Evolutionary conservation across 2,888 invertebrate species (phyloP).

Genomic region (Tipula lateralis): DNA sequence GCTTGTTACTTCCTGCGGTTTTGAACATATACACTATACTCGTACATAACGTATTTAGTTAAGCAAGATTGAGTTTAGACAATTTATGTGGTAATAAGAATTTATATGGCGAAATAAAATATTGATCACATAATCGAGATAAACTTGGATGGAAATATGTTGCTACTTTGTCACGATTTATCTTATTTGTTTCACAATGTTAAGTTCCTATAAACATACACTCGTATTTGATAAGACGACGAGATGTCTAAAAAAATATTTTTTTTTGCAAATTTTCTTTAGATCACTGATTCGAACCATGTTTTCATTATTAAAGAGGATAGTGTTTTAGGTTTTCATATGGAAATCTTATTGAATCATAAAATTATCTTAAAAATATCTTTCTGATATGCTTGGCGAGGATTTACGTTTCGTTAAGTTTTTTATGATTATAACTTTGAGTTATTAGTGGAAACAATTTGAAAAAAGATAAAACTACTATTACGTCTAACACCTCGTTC

Average conservation of each 20-base stretch:
- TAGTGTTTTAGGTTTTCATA: too few relatives aligned
- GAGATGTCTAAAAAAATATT: not conserved
- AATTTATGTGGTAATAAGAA: constrained; percentile 4
- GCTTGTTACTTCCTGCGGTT: not conserved
- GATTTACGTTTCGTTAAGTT: too few relatives aligned
- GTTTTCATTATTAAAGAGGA: too few relatives aligned
- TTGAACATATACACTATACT: not conserved
- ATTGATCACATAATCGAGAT: not conserved
- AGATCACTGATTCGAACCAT: too few relatives aligned
- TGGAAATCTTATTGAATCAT: too few relatives aligned
- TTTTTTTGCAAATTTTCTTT: not conserved
- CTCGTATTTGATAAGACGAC: not conserved
- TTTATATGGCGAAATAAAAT: not conserved
- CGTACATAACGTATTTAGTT: not conserved
- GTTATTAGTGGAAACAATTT: too few relatives aligned
- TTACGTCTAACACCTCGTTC: too few relatives aligned
- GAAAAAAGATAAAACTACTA: too few relatives aligned
- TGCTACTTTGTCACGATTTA: not conserved
- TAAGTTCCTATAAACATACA: not conserved
- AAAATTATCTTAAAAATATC: too few relatives aligned
- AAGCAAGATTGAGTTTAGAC: not conserved
- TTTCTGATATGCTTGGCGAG: too few relatives aligned
- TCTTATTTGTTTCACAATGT: not conserved
- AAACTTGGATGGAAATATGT: not conserved
- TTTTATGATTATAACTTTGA: too few relatives aligned